A percentile compares a stretch with the other conserved stretches of the same genome.
These are phyloP conservation scores for Branchinecta lindahli DNA, from an alignment of 1,140 invertebrate species.

Conservation along the genomic window DNA sequence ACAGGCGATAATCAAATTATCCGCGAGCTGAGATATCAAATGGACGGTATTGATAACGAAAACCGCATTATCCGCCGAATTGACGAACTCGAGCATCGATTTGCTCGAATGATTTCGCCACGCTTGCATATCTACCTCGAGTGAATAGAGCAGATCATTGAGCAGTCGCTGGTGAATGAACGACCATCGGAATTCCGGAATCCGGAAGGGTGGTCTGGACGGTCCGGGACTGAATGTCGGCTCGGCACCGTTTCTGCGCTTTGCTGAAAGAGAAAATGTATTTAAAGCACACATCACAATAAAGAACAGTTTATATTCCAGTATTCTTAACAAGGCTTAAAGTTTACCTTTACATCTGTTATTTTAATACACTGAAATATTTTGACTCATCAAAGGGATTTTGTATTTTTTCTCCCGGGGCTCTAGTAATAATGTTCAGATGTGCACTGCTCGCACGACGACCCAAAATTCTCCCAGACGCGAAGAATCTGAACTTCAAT, in stretches of 20 bases:
- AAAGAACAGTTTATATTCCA: too few species aligned
- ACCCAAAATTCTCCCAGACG: too few species aligned
- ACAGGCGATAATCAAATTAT: conserved; percentile 97
- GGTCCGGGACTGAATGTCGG: conserved; percentile 91
- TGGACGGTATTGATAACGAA: conserved; percentile 99
- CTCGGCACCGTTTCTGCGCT: conserved; percentile 29
- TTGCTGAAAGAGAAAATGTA: conserved; percentile 15
- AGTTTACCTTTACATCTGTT: too few species aligned
- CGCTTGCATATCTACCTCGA: conserved; percentile 94
- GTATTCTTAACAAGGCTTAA: too few species aligned
- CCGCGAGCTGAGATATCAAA: conserved; percentile 93
- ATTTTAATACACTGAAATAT: too few species aligned
- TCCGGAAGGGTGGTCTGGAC: conserved; percentile 87
- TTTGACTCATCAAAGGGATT: too few species aligned
- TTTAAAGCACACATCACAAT: not conserved
- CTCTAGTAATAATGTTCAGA: too few species aligned
- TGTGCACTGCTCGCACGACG: too few species aligned
- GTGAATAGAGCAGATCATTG: conserved; percentile 87
- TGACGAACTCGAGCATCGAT: conserved; percentile 94
- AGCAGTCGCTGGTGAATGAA: conserved; percentile 92
- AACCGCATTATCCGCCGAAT: conserved; percentile 92
- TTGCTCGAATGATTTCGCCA: conserved; percentile 86
- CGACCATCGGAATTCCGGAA: conserved; percentile 99
- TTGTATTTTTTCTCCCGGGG: too few species aligned
- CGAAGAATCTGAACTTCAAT: too few species aligned